phyloP scores from a whole-genome alignment of 2,797 vertebrate species.

The Gymnothorax javanicus region DNA sequence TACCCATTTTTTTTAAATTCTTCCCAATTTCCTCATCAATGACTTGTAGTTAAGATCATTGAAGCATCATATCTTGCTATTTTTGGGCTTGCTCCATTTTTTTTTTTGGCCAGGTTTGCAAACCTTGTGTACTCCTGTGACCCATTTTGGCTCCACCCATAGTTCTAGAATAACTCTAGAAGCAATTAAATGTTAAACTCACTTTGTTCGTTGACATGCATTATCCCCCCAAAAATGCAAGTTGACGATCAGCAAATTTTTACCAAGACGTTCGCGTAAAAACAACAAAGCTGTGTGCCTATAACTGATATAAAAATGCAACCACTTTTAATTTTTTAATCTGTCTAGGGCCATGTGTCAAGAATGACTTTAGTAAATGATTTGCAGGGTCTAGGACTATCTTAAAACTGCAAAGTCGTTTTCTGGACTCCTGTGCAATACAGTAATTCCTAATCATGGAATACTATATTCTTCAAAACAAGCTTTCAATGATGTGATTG shows the following conservation, averaged over 20 bases:
- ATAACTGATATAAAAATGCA: neutral
- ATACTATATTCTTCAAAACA: neutral
- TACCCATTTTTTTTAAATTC: too few relatives aligned
- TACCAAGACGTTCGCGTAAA: too few relatives aligned
- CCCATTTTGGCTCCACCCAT: too few relatives aligned
- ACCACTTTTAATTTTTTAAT: neutral
- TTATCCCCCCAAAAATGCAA: neutral
- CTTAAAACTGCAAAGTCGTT: neutral
- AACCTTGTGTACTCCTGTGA: too few relatives aligned
- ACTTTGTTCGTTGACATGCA: neutral
- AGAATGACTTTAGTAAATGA: neutral
- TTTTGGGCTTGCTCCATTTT: neutral
- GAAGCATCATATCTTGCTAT: neutral
- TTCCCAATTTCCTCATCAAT: too few relatives aligned
- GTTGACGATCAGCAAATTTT: neutral
- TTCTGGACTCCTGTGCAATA: neutral
- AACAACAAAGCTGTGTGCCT: neutral
- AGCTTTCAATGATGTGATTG: neutral
- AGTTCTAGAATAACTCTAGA: neutral
- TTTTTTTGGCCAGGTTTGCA: too few relatives aligned
- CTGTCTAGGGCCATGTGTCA: neutral
- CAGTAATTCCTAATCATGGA: neutral
- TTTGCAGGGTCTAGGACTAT: neutral
- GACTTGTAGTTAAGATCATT: too few relatives aligned
- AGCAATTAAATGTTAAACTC: neutral